Evolutionary conservation across 2,113 vertebrate genomes (phyloP).

Genomic region (Cyprinodon variegatus): DNA sequence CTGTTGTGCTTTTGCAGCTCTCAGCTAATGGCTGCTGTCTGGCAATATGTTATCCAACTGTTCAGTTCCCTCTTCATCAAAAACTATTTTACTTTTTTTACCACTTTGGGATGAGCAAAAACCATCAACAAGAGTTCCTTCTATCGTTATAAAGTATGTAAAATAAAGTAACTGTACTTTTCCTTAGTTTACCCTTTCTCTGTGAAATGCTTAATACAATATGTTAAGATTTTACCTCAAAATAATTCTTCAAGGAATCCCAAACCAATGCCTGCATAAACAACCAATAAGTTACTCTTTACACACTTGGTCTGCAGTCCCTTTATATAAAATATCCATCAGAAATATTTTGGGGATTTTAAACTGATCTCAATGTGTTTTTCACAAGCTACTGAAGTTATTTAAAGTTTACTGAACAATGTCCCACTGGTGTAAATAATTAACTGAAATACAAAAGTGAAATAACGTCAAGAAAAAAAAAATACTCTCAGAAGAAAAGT

Average conservation of each 20-base stretch:
- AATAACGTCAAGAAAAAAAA: not conserved
- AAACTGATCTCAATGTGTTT: not conserved
- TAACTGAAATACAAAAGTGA: too few relatives aligned
- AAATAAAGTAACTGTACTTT: constrained; percentile 2
- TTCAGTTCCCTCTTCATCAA: constrained; percentile 63
- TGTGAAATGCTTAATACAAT: not conserved
- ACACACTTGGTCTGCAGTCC: not conserved
- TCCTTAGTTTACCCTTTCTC: not conserved
- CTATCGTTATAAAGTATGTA: constrained; percentile 11
- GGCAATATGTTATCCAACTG: constrained; percentile 66
- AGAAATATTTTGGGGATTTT: too few relatives aligned
- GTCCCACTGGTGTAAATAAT: too few relatives aligned
- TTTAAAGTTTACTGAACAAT: too few relatives aligned
- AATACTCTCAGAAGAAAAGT: not conserved
- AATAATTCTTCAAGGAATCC: not conserved
- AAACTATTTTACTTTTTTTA: constrained; percentile 51
- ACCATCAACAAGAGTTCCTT: constrained; percentile 27
- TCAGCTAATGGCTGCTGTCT: constrained; percentile 70
- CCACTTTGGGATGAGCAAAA: constrained; percentile 43
- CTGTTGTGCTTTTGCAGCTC: constrained; percentile 73
- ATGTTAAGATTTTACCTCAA: not conserved
- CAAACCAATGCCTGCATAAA: not conserved
- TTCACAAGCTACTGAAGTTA: not conserved
- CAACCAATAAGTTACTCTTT: too few relatives aligned
- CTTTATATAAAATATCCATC: too few relatives aligned